phyloP scores from a whole-genome alignment of 1,140 invertebrate genomes.

The Pachyrhynchus sulphureomaculatus region DNA sequence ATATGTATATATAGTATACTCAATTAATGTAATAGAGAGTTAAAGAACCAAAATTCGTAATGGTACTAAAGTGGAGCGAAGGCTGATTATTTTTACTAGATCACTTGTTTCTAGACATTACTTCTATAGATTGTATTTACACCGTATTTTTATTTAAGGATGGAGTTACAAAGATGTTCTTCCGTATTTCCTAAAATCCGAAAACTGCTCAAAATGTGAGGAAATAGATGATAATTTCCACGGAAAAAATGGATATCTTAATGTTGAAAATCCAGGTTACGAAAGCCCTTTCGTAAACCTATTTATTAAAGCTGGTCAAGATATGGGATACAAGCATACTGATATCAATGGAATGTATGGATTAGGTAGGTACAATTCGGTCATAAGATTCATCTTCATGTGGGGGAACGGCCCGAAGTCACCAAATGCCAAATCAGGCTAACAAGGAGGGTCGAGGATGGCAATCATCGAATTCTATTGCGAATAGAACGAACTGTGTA shows the following conservation, averaged over 20 bases:
- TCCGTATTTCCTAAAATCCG: conserved; percentile 81
- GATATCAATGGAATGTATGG: conserved; percentile 65
- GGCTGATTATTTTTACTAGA: not conserved
- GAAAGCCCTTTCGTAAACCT: conserved; percentile 60
- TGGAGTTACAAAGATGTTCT: conserved; percentile 85
- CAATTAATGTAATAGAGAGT: too few species aligned
- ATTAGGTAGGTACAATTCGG: conserved; percentile 48
- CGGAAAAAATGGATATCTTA: conserved; percentile 62
- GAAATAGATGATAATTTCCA: conserved; percentile 48
- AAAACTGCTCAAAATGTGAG: conserved; percentile 58
- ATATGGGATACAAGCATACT: conserved; percentile 69
- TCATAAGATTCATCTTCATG: not conserved
- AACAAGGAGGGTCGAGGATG: not conserved
- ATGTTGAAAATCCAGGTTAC: conserved; percentile 66
- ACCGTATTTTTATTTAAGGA: too few species aligned
- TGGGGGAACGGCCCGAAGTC: too few species aligned
- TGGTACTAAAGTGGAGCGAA: too few species aligned
- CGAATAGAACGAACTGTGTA: too few species aligned
- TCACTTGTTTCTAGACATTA: too few species aligned
- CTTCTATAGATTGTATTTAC: too few species aligned
- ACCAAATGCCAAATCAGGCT: not conserved
- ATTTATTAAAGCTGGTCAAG: conserved; percentile 67
- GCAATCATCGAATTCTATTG: not conserved
- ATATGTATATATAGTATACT: too few species aligned
- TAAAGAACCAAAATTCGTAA: too few species aligned